Conservation (phyloP, 2,113 vertebrate genomes). For the Alethe castanea region DNA sequence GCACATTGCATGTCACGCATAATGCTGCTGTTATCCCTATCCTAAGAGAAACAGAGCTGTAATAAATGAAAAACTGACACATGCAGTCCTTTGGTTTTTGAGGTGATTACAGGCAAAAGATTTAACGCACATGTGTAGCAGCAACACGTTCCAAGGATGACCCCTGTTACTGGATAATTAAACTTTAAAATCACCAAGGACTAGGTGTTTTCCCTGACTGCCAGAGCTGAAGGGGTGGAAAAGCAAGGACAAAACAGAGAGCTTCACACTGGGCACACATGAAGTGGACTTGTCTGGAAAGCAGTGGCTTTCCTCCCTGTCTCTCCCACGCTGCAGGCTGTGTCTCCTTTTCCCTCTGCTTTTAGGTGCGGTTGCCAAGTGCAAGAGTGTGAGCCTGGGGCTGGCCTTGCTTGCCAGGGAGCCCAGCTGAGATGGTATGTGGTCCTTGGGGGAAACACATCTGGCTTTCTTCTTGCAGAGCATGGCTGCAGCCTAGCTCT, state of each 20-base stretch:
- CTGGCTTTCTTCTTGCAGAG: accelerated
- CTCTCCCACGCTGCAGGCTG: not conserved
- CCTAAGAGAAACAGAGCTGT: not conserved
- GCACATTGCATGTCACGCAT: not conserved
- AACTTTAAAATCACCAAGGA: not conserved
- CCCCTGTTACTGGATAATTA: not conserved
- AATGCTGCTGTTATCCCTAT: not conserved
- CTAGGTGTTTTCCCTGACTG: not conserved
- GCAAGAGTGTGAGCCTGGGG: not conserved
- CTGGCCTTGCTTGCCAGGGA: not conserved
- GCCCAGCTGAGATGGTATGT: not conserved
- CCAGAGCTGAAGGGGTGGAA: not conserved
- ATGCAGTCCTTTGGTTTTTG: not conserved
- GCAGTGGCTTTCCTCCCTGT: not conserved
- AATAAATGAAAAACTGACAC: not conserved
- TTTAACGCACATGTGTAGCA: not conserved
- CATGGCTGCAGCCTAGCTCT: not conserved
- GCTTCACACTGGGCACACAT: accelerated
- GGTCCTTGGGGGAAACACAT: not conserved
- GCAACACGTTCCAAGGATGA: not conserved
- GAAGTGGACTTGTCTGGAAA: not conserved
- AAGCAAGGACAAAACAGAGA: not conserved
- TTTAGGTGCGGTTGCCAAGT: not conserved
- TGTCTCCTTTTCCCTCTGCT: not conserved
- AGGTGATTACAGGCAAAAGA: not conserved